Conservation (phyloP, 2,113 vertebrate species). For the Peucedramus taeniatus region DNA sequence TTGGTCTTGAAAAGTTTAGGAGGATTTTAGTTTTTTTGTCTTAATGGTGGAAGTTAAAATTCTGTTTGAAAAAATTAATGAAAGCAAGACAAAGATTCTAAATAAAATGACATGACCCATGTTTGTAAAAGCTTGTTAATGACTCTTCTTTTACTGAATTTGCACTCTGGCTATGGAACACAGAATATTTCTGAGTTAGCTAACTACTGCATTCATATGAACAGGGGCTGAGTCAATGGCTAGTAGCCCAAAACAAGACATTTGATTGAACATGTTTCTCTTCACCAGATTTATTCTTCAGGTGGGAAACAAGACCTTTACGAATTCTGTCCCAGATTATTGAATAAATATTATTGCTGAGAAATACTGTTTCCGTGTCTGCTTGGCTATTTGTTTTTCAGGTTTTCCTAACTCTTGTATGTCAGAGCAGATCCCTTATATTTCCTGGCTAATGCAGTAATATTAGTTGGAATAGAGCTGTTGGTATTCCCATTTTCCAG, state of each 20-base stretch:
- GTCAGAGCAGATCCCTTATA: neutral
- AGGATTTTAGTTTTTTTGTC: neutral
- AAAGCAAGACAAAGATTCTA: neutral
- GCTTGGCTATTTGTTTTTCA: neutral
- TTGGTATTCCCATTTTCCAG: neutral
- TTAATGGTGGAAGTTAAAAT: neutral
- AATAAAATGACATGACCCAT: neutral
- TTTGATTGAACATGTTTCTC: accelerated
- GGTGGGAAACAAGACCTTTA: neutral
- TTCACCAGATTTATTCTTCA: neutral
- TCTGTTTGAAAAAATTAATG: neutral
- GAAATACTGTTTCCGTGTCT: neutral
- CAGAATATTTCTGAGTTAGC: neutral
- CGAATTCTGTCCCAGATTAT: neutral
- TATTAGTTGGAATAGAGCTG: neutral
- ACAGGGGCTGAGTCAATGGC: neutral
- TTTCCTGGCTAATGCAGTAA: neutral
- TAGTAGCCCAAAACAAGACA: neutral
- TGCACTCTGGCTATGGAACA: neutral
- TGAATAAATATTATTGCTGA: neutral
- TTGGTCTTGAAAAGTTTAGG: neutral
- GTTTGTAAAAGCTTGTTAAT: neutral
- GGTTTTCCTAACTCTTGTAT: neutral
- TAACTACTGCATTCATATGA: neutral
- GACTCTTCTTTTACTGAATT: neutral